These are phyloP conservation scores for Drosophila watanabei DNA, from an alignment of 1,140 invertebrate species.

Conservation along the genomic window DNA sequence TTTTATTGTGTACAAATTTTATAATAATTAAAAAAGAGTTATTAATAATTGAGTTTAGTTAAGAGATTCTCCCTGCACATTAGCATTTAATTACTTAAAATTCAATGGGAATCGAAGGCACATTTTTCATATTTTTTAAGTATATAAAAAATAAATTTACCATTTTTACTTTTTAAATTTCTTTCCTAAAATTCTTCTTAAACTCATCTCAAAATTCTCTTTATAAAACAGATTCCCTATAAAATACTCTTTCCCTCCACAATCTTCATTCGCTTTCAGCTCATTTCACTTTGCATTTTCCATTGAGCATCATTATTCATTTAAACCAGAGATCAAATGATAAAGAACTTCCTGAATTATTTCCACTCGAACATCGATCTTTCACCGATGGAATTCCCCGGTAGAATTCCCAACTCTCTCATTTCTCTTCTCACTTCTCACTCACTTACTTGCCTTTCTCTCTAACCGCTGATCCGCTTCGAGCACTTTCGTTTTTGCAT, in stretches of 20 bases:
- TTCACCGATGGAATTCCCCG: conserved; percentile 34
- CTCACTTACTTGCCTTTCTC: conserved; percentile 59
- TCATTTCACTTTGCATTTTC: conserved; percentile 26
- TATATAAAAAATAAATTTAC: too few species aligned
- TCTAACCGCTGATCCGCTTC: conserved; percentile 48
- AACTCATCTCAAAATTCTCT: too few species aligned
- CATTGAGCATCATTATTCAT: conserved; percentile 22
- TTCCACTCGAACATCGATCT: conserved; percentile 39
- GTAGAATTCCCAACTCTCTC: conserved; percentile 21
- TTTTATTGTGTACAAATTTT: too few species aligned
- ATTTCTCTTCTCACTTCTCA: neutral
- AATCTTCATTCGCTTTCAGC: neutral
- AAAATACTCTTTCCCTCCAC: neutral
- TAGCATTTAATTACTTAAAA: too few species aligned
- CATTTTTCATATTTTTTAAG: too few species aligned
- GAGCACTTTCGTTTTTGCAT: conserved; percentile 66
- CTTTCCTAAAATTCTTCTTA: too few species aligned
- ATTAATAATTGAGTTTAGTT: too few species aligned
- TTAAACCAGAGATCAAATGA: conserved; percentile 25
- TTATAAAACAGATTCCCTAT: neutral
- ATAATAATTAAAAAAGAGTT: too few species aligned
- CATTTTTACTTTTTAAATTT: too few species aligned
- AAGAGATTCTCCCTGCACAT: too few species aligned
- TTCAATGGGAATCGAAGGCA: too few species aligned
- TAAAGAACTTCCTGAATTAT: conserved; percentile 48